Evolutionary conservation across 2,888 invertebrate species (phyloP).

Genomic region (Drosophila cyrtoloma): DNA sequence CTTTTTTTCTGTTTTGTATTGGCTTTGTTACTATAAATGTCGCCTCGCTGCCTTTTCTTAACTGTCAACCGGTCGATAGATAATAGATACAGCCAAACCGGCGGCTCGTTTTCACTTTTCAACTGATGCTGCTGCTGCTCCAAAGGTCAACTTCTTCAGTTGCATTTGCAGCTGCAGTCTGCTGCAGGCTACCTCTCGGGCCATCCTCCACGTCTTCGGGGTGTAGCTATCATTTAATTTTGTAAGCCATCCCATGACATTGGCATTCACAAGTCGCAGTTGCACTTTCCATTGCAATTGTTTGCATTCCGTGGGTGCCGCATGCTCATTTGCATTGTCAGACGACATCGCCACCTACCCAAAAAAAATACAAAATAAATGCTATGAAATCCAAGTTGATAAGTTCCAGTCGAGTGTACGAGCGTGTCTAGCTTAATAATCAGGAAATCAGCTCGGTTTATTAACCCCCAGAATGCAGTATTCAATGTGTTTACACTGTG

Average conservation of each 20-base stretch:
- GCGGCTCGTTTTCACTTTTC: constrained; percentile 75
- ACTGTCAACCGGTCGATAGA: constrained; percentile 71
- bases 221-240: constrained; percentile 63
- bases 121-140: constrained; percentile 35
- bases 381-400: constrained; percentile 8
- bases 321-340: constrained; percentile 26
- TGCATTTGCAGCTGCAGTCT: constrained; percentile 23
- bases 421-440: constrained; percentile 16
- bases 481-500: background rate
- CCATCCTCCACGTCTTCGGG: constrained; percentile 5
- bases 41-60: constrained; percentile 67
- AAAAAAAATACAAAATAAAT: constrained; percentile 1
- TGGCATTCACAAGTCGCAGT: constrained; percentile 36
- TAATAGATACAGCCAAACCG: constrained; percentile 53
- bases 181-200: background rate
- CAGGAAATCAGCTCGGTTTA: constrained; percentile 35
- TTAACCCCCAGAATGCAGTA: constrained; percentile 29
- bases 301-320: constrained; percentile 35
- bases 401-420: constrained; percentile 25
- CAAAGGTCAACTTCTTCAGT: constrained; percentile 62
- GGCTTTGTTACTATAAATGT: constrained; percentile 36
- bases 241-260: constrained; percentile 37
- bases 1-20: constrained; percentile 29
- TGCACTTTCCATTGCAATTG: constrained; percentile 52
- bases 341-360: background rate